phyloP scores from a whole-genome alignment of 2,797 vertebrate species.

The Alcedo quadribrachys region DNA sequence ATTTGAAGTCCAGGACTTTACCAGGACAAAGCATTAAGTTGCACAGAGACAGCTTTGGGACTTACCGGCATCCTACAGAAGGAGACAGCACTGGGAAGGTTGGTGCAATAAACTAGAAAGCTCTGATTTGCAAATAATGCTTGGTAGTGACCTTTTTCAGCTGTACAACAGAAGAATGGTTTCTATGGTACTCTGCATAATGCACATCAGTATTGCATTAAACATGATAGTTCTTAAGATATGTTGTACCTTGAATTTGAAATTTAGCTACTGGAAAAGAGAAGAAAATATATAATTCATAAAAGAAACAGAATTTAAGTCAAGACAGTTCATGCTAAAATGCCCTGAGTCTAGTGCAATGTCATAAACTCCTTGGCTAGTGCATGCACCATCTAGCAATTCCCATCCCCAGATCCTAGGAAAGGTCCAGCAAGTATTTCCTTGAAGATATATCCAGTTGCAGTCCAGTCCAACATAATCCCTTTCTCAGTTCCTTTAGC shows the following conservation, averaged over 20 bases:
- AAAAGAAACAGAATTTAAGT: background rate
- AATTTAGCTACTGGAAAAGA: background rate
- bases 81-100: background rate
- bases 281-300: background rate
- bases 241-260: background rate
- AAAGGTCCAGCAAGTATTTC: constrained; percentile 9
- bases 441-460: background rate
- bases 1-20: background rate
- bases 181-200: background rate
- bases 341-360: background rate
- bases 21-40: background rate
- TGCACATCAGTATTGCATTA: background rate
- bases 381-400: background rate
- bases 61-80: background rate
- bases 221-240: background rate
- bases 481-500: background rate
- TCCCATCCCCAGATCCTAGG: background rate
- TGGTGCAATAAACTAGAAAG: background rate
- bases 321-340: background rate
- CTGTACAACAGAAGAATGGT: background rate
- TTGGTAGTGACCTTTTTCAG: background rate
- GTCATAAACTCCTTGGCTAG: background rate
- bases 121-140: background rate
- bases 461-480: background rate
- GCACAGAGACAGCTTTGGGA: background rate